Percentiles rank a stretch among this genome's conserved stretches.
Evolutionary conservation across 1,140 invertebrate species (phyloP).

Genomic region (Diorhabda sublineata): DNA sequence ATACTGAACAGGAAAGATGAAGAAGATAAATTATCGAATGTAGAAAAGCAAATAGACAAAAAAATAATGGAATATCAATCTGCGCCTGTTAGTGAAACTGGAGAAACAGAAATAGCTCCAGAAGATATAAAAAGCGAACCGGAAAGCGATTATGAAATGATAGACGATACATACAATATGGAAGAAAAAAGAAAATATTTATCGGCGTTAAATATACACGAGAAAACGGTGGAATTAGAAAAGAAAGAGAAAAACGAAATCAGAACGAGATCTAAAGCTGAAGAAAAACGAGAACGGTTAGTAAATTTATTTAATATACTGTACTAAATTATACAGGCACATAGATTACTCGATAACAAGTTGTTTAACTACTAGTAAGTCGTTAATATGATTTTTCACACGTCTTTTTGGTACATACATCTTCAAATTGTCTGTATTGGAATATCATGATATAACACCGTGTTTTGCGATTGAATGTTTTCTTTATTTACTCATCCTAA

Average conservation of each 20-base stretch:
- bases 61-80: too few relatives aligned
- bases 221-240: slow-evolving; percentile 30
- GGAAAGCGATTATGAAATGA: slow-evolving; percentile 35
- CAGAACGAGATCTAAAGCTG: slow-evolving; percentile 38
- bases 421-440: too few relatives aligned
- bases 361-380: too few relatives aligned
- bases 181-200: slow-evolving; percentile 39
- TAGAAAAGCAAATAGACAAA: not conserved
- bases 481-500: too few relatives aligned
- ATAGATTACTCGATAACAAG: too few relatives aligned
- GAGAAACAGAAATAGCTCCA: slow-evolving; percentile 3
- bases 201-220: slow-evolving; percentile 40
- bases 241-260: slow-evolving; percentile 32
- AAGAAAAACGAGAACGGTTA: slow-evolving; percentile 34
- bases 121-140: slow-evolving; percentile 47
- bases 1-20: slow-evolving; percentile 22
- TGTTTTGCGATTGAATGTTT: too few relatives aligned
- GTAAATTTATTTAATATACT: not conserved
- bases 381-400: too few relatives aligned
- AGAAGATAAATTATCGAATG: slow-evolving; percentile 15
- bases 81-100: not conserved
- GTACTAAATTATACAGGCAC: too few relatives aligned
- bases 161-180: slow-evolving; percentile 31
- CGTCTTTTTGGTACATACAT: too few relatives aligned
- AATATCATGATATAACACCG: too few relatives aligned